These are phyloP conservation scores for Dermolepida albohirtum DNA, from an alignment of 2,888 invertebrate genomes.

Conservation along the genomic window DNA sequence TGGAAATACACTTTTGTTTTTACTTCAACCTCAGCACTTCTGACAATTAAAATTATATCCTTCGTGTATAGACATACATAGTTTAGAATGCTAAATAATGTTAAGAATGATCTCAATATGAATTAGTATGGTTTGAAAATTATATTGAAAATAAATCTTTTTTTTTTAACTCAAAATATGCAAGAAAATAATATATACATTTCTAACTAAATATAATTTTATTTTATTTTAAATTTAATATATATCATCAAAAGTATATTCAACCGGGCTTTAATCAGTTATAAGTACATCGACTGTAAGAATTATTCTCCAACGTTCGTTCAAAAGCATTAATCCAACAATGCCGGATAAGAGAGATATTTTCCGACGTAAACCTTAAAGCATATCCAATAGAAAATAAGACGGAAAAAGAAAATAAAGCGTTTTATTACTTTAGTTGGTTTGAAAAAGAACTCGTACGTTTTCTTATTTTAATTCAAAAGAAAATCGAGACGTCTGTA, in stretches of 20 bases:
- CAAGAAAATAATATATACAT: background rate
- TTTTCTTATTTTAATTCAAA: slow-evolving; percentile 48
- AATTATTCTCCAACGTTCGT: background rate
- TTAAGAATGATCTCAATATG: too few relatives aligned
- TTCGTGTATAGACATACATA: too few relatives aligned
- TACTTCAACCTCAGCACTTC: too few relatives aligned
- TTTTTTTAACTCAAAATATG: background rate
- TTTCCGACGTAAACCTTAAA: slow-evolving; percentile 27
- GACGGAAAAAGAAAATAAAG: slow-evolving; percentile 25
- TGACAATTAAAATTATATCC: too few relatives aligned
- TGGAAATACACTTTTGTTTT: too few relatives aligned
- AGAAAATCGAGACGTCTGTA: slow-evolving; percentile 48
- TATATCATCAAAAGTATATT: background rate
- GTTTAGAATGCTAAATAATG: too few relatives aligned
- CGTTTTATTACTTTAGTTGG: slow-evolving; percentile 39
- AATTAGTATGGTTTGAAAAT: too few relatives aligned
- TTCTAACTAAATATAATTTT: too few relatives aligned
- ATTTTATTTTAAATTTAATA: background rate
- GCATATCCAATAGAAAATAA: slow-evolving; percentile 24
- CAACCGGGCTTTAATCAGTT: slow-evolving; percentile 3
- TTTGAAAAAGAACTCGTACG: slow-evolving; percentile 42
- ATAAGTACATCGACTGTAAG: slow-evolving; percentile 6
- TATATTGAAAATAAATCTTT: too few relatives aligned
- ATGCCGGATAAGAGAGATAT: slow-evolving; percentile 26
- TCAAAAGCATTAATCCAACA: slow-evolving; percentile 28